Evolutionary conservation across 1,140 invertebrate genomes (phyloP).

Genomic region (Papilio machaon): DNA sequence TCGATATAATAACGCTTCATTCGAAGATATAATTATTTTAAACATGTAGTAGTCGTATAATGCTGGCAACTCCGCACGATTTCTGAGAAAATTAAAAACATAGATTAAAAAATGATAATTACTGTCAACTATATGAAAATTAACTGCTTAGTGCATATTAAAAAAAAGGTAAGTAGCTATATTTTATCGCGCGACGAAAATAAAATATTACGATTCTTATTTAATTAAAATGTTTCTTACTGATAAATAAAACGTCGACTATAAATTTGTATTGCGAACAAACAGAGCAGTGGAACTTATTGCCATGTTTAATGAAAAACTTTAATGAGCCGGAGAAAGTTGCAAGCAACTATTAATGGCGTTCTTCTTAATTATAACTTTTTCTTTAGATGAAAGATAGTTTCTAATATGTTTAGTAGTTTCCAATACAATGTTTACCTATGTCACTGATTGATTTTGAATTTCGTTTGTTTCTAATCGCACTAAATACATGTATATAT

Average conservation of each 20-base stretch:
- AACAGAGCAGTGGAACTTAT: slow-evolving; percentile 20
- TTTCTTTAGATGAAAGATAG: slow-evolving; percentile 1
- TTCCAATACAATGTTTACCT: neutral
- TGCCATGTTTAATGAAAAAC: slow-evolving; percentile 29
- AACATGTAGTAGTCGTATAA: too few species aligned
- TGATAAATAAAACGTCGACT: neutral
- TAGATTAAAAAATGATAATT: too few species aligned
- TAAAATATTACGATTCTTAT: neutral
- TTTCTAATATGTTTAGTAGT: neutral
- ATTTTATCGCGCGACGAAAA: neutral
- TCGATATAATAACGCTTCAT: too few species aligned
- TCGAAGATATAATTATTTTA: too few species aligned
- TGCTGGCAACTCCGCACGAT: too few species aligned
- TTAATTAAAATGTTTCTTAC: slow-evolving; percentile 15
- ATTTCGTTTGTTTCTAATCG: neutral
- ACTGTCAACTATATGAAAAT: neutral
- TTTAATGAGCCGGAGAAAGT: slow-evolving; percentile 32
- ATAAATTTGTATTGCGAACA: slow-evolving; percentile 12
- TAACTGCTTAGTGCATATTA: too few species aligned
- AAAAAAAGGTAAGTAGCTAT: neutral
- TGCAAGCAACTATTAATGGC: slow-evolving; percentile 30
- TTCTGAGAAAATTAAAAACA: too few species aligned
- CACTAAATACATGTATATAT: neutral
- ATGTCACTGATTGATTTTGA: neutral
- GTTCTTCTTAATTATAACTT: slow-evolving; percentile 23